Base-by-base conservation (phyloP, 2,113 vertebrate genomes). In the Rattus rattus region DNA sequence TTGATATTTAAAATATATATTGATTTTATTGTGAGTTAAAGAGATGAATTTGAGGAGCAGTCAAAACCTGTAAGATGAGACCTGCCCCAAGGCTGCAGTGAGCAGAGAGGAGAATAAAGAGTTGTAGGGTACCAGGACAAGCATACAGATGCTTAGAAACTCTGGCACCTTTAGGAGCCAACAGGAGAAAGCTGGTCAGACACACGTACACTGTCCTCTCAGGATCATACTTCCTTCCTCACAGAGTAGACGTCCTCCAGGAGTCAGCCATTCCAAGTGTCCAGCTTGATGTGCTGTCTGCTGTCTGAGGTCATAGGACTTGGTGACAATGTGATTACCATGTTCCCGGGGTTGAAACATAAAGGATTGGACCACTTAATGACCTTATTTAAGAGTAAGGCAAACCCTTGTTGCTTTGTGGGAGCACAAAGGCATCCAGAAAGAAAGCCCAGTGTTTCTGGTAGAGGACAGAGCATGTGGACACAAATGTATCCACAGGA, bases 261-360 rank as follows among this genome's bases (percentile, higher is more conserved):
- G 7, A 9, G 56, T 91, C 24, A 56, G 9, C 39, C 49, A 56
- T 14, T 13, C 43, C 22, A 36, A 20, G n/a, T 20, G 33, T 8
- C 12, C 52, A 76, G 24, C n/a, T 81, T 39, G 33, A 4, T 54
- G 19, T 39, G 19, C 36, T 49, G 4, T 26, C 59, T 20, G 16
- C 33, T 47, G 13, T 88, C 26, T 13, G 3, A 47, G 69, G 4
- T 39, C 88, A 87, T 5, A 20, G 19, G 49, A 79, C 43, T 91
- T 70, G 88, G 30, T 11, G 39, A 70, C 86, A 36, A 43, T 73
- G 6, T 26, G 39, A 91, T 80, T 92, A 22, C 0, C 0, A 87
- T n/a, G 49, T 75, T 76, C 43, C 0, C 0, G 0, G 81, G 79
- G 54, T 56, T 89, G 47, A 61, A 30, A 49, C 63, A 14, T 76